phyloP scores from a whole-genome alignment of 2,113 vertebrate species.

The Triplophysa dalaica region DNA sequence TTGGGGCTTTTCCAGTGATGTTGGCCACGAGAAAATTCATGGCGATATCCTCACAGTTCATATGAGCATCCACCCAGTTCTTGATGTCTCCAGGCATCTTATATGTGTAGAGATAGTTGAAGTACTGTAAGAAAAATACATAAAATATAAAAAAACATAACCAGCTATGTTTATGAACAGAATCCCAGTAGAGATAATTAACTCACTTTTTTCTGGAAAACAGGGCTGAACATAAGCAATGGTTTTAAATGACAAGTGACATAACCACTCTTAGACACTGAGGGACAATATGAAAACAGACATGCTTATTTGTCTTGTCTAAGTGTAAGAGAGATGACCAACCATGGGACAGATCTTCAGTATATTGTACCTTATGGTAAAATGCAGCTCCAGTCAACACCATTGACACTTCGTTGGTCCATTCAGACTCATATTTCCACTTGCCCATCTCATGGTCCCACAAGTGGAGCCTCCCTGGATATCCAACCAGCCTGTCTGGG shows the following conservation, averaged over 20 bases:
- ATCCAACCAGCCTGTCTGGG: constrained; percentile 93
- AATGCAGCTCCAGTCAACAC: constrained; percentile 96
- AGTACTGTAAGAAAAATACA: constrained; percentile 79
- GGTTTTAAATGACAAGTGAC: neutral
- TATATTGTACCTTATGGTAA: constrained; percentile 90
- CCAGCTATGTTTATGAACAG: neutral
- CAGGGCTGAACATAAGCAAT: neutral
- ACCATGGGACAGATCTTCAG: neutral
- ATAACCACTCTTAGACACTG: neutral
- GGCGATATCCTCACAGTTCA: constrained; percentile 99
- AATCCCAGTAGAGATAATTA: neutral
- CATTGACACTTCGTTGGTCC: constrained; percentile 99
- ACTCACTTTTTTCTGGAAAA: neutral
- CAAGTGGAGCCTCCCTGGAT: constrained; percentile 93
- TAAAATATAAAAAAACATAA: neutral
- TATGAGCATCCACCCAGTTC: constrained; percentile 97
- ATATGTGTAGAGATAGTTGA: constrained; percentile 98
- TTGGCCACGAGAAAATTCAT: constrained; percentile 99
- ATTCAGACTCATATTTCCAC: constrained; percentile 99
- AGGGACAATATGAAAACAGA: neutral
- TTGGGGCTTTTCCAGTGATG: constrained; percentile 96
- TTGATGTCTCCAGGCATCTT: constrained; percentile 99
- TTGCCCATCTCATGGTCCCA: constrained; percentile 99
- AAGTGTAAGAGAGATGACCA: neutral
- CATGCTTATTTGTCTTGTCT: neutral